Conservation (phyloP, 2,113 vertebrate genomes). For the Gavialis gangeticus region DNA sequence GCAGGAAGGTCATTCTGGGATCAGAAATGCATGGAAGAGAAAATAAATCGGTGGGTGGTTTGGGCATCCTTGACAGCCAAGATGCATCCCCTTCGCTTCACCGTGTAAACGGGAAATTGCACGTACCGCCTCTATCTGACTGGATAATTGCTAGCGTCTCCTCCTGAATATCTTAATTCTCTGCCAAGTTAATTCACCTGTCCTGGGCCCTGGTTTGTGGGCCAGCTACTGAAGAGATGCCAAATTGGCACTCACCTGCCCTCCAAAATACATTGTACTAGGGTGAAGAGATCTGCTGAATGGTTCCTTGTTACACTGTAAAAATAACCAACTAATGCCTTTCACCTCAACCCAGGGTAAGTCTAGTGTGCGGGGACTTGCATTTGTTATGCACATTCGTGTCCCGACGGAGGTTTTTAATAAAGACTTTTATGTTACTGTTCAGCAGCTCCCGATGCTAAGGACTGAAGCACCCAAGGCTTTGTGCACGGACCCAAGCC, state of each 20-base stretch:
- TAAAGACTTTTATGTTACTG: slow-evolving; percentile 3
- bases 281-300: neutral
- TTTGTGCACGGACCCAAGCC: slow-evolving; percentile 18
- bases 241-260: slow-evolving; percentile 51
- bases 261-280: slow-evolving; percentile 17
- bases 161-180: neutral
- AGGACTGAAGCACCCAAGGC: slow-evolving; percentile 2
- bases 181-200: neutral
- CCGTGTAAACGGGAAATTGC: slow-evolving; percentile 13
- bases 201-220: too few relatives aligned
- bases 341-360: neutral
- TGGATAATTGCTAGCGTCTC: slow-evolving; percentile 35
- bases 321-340: neutral
- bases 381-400: slow-evolving; percentile 21
- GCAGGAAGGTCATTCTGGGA: neutral
- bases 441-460: neutral
- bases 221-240: slow-evolving; percentile 33
- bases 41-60: neutral
- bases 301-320: neutral
- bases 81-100: slow-evolving; percentile 27
- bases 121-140: slow-evolving; percentile 32
- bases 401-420: slow-evolving; percentile 11
- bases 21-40: neutral
- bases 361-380: neutral
- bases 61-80: neutral